phyloP scores from a whole-genome alignment of 2,797 vertebrate genomes.

The Scleropages formosus region DNA sequence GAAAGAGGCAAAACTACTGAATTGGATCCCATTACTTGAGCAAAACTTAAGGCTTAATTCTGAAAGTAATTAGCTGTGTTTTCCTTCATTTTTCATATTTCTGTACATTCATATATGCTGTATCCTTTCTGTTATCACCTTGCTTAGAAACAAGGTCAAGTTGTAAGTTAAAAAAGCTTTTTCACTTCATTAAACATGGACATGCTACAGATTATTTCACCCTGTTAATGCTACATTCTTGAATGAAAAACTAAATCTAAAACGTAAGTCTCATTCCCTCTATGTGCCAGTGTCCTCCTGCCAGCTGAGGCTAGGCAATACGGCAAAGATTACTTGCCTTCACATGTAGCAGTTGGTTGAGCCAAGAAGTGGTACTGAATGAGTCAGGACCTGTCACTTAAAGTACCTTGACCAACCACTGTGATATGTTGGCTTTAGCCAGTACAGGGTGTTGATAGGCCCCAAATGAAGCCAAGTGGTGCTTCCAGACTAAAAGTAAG shows the following conservation, averaged over 20 bases:
- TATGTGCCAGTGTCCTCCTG: slow-evolving; percentile 53
- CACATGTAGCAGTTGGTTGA: slow-evolving; percentile 42
- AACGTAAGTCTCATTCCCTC: slow-evolving; percentile 57
- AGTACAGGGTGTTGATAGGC: slow-evolving; percentile 6
- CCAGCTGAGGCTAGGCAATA: slow-evolving; percentile 60
- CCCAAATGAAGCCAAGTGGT: background rate
- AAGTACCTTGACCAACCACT: slow-evolving; percentile 4
- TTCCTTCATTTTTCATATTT: too few relatives aligned
- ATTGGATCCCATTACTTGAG: too few relatives aligned
- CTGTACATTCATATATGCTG: too few relatives aligned
- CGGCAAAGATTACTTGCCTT: slow-evolving; percentile 41
- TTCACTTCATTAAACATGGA: too few relatives aligned
- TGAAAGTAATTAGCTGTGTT: too few relatives aligned
- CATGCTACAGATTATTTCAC: slow-evolving; percentile 61
- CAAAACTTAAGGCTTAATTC: too few relatives aligned
- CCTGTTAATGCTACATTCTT: slow-evolving; percentile 64
- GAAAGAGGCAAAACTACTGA: too few relatives aligned
- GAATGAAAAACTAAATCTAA: too few relatives aligned
- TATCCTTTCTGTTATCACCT: too few relatives aligned
- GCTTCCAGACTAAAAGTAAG: too few relatives aligned
- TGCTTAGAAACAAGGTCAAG: too few relatives aligned
- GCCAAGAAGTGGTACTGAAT: slow-evolving; percentile 14
- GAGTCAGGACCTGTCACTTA: slow-evolving; percentile 6
- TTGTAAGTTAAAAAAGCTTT: too few relatives aligned
- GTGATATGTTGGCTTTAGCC: background rate